Base-by-base conservation (phyloP, 2,888 invertebrate species). In the Ormyrus thymus region DNA sequence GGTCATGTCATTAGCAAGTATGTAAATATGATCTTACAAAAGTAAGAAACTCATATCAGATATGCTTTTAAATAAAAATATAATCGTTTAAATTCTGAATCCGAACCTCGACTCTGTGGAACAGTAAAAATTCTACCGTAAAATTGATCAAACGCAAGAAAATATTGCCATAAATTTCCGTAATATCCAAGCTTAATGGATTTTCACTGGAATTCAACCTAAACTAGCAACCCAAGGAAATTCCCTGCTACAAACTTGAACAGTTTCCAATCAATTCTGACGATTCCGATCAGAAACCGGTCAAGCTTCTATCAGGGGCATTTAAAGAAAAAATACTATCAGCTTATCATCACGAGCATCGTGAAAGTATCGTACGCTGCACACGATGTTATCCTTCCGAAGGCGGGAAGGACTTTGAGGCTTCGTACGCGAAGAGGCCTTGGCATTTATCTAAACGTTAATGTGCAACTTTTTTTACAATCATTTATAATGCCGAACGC, bases 321-420 rank as follows among this genome's bases (percentile, higher is more conserved):
- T 7, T 48, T 1, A 58, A 74, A n/a, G 62, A 55, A 2, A 65
- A 53, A 11, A 7, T 68, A 74, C 53, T 74, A 75, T 80, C 59
- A 69, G 69, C 70, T 77, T 77, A 77, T 58, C 15, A 70, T 46
- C 46, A 50, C 29, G 15, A 70, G 15, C 76, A 78, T 80, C 81
- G 80, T 80, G 71, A 82, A 82, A 68, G 72, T 80, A 81, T 71
- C 58, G 13, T 59, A 82, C 72, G 62, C 46, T 74, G 69, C 79
- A 79, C 82, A 80, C 79, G 81, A 74, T 80, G 74, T 46, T 29
- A 82, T 81, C 80, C 78, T 77, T 76, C 64, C 48, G 59, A 72
- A 61, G 62, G 43, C 65, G 56, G 71, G 56, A 59, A 79, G 80
- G 79, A 82, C 72, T 68, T 58, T 45, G 13, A 70, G 62, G 59